These are phyloP conservation scores for Wasmannia auropunctata DNA, from an alignment of 1,140 invertebrate genomes.

Conservation along the genomic window DNA sequence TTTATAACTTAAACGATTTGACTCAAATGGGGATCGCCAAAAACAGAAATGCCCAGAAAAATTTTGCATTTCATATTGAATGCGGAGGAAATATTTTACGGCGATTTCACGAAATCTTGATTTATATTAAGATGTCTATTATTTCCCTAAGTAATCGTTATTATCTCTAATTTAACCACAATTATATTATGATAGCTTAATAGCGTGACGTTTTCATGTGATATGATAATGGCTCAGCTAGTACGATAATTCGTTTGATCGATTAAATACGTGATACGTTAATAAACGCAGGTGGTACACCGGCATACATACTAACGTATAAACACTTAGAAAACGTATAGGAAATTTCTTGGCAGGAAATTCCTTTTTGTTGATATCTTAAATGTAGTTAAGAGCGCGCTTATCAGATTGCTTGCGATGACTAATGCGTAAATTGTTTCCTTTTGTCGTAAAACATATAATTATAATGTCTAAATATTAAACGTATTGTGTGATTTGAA, in stretches of 20 bases:
- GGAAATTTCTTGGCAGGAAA: neutral
- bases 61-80: neutral
- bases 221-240: neutral
- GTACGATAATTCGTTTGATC: neutral
- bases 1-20: neutral
- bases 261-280: neutral
- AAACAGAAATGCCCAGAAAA: neutral
- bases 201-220: neutral
- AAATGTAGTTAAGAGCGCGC: neutral
- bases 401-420: neutral
- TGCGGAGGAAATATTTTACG: neutral
- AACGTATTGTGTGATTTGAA: neutral
- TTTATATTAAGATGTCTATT: neutral
- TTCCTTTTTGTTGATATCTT: neutral
- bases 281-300: neutral
- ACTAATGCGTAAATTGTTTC: neutral
- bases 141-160: neutral
- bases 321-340: neutral
- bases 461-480: neutral
- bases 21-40: neutral
- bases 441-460: neutral
- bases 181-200: constrained; percentile 6
- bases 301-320: neutral
- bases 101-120: neutral
- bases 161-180: neutral